Evolutionary conservation across 1,140 invertebrate species (phyloP).

Genomic region (Lordiphosa collinella): DNA sequence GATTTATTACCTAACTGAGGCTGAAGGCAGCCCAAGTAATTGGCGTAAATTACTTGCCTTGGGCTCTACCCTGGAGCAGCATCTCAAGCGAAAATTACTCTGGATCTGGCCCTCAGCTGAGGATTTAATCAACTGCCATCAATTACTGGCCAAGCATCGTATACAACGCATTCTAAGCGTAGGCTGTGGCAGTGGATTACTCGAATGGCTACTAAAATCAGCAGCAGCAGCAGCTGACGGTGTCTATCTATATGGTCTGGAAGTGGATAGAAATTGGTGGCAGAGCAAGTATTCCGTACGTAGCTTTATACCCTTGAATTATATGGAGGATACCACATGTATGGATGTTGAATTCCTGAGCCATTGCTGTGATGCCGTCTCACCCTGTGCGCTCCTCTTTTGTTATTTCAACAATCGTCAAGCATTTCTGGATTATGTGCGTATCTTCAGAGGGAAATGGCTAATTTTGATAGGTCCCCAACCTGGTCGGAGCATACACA

Average conservation of each 20-base stretch:
- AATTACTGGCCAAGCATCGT: slow-evolving; percentile 16
- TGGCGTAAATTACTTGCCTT: slow-evolving; percentile 56
- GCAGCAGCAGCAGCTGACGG: slow-evolving; percentile 47
- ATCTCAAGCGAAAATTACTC: slow-evolving; percentile 80
- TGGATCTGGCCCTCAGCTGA: slow-evolving; percentile 82
- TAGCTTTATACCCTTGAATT: slow-evolving; percentile 81
- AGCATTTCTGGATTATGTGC: slow-evolving; percentile 85
- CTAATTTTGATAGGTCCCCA: slow-evolving; percentile 86
- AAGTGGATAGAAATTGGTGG: slow-evolving; percentile 84
- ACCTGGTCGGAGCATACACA: slow-evolving; percentile 83
- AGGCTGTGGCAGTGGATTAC: slow-evolving; percentile 67
- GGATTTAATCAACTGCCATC: slow-evolving; percentile 78
- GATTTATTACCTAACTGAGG: slow-evolving; percentile 52
- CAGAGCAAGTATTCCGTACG: slow-evolving; percentile 82
- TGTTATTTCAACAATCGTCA: slow-evolving; percentile 87
- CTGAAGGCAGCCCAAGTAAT: slow-evolving; percentile 8
- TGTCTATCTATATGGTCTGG: slow-evolving; percentile 80
- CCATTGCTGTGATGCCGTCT: slow-evolving; percentile 31
- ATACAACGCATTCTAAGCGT: slow-evolving; percentile 53
- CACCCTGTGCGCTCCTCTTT: slow-evolving; percentile 84
- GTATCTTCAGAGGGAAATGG: slow-evolving; percentile 82
- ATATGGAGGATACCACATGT: slow-evolving; percentile 54
- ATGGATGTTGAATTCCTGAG: slow-evolving; percentile 60
- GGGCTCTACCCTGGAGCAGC: slow-evolving; percentile 38
- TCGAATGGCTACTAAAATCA: slow-evolving; percentile 60